These are phyloP conservation scores for Tetragnatha montana DNA, from an alignment of 2,888 invertebrate species.

Conservation along the genomic window DNA sequence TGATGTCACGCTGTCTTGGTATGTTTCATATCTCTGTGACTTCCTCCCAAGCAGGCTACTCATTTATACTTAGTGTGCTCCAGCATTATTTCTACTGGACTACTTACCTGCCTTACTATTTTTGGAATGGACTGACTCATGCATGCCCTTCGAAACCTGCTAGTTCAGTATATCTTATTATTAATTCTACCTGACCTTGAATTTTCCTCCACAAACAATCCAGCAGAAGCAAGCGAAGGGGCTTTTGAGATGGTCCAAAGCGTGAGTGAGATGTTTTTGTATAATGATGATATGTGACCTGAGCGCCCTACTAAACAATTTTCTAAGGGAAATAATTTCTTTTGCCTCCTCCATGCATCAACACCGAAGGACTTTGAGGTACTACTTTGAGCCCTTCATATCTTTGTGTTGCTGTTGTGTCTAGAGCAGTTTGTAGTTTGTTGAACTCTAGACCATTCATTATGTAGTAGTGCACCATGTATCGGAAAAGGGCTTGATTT, in stretches of 20 bases:
- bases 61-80: conserved; percentile 60
- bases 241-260: conserved; percentile 96
- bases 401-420: conserved; percentile 70
- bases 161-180: conserved; percentile 66
- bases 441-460: conserved; percentile 66
- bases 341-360: conserved; percentile 66
- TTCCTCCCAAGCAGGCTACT: conserved; percentile 43
- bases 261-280: conserved; percentile 54
- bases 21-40: conserved; percentile 66
- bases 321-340: conserved; percentile 66
- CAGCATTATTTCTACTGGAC: conserved; percentile 63
- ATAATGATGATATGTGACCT: conserved; percentile 53
- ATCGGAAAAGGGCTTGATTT: conserved; percentile 59
- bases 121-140: conserved; percentile 71
- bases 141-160: conserved; percentile 71
- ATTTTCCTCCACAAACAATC: conserved; percentile 74
- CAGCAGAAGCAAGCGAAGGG: conserved; percentile 81
- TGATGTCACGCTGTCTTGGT: conserved; percentile 70
- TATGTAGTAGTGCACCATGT: conserved; percentile 69
- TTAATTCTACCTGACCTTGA: conserved; percentile 62
- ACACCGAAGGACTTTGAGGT: conserved; percentile 71
- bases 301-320: conserved; percentile 47
- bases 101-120: conserved; percentile 66
- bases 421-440: conserved; percentile 70
- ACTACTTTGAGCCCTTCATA: conserved; percentile 68